These are phyloP conservation scores for Belonocnema kinseyi DNA, from an alignment of 1,140 invertebrate species.

Conservation along the genomic window DNA sequence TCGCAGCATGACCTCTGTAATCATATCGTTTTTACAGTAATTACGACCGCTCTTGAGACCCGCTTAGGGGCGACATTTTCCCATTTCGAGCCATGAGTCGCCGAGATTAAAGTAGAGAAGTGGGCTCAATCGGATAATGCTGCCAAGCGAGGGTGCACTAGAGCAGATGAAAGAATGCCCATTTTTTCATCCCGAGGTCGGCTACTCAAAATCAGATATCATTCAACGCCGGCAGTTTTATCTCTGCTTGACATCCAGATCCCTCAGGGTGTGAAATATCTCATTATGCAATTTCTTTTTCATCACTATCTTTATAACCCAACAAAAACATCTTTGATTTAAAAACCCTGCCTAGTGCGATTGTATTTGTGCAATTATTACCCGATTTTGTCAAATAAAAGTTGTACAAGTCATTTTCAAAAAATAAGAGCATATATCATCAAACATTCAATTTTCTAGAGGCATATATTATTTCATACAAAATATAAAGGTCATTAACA, in stretches of 20 bases:
- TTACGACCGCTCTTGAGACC: slow-evolving; percentile 48
- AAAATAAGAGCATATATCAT: too few relatives aligned
- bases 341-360: too few relatives aligned
- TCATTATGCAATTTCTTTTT: too few relatives aligned
- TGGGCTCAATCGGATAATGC: slow-evolving; percentile 38
- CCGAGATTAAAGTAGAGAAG: slow-evolving; percentile 34
- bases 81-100: slow-evolving; percentile 43
- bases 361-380: too few relatives aligned
- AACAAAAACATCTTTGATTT: too few relatives aligned
- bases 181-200: neutral
- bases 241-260: neutral
- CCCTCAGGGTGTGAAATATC: neutral
- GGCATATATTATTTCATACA: too few relatives aligned
- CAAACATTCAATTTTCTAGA: too few relatives aligned
- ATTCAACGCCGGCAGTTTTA: neutral
- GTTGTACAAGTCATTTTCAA: too few relatives aligned
- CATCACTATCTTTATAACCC: too few relatives aligned
- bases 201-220: slow-evolving; percentile 11
- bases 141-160: slow-evolving; percentile 37
- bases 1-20: slow-evolving; percentile 47
- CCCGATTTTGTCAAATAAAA: too few relatives aligned
- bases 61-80: slow-evolving; percentile 53
- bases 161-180: slow-evolving; percentile 33
- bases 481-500: too few relatives aligned
- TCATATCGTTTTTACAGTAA: slow-evolving; percentile 66